These are phyloP conservation scores for Motacilla tschutschensis DNA, from an alignment of 2,113 vertebrate species.

Conservation along the genomic window DNA sequence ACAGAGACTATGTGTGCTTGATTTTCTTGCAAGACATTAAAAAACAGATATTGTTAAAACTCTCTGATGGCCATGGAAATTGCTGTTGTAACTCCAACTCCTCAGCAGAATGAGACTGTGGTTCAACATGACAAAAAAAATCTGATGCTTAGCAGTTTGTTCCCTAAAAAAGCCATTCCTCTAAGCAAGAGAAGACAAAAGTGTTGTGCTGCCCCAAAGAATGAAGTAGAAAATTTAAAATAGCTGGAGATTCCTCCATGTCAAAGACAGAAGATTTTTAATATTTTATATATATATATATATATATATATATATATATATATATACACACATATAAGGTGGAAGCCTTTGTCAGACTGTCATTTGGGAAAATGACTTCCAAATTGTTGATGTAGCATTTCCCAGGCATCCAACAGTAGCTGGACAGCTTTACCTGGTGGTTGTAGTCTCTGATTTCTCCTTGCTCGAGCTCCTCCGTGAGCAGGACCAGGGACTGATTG, in stretches of 20 bases:
- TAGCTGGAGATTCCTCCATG: background rate
- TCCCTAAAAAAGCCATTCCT: background rate
- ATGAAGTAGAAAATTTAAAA: background rate
- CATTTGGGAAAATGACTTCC: background rate
- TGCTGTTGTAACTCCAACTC: background rate
- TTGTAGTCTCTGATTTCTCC: conserved; percentile 69
- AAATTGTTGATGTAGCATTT: background rate
- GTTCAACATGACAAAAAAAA: background rate
- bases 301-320: background rate
- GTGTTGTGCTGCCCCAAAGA: background rate
- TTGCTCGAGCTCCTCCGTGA: conserved; percentile 83
- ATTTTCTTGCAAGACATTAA: background rate
- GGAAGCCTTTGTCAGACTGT: background rate
- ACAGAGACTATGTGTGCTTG: background rate
- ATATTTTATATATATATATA: background rate
- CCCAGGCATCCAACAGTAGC: background rate
- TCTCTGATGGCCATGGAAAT: background rate
- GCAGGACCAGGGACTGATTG: conserved; percentile 84
- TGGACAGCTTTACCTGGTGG: conserved; percentile 73
- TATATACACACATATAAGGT: background rate
- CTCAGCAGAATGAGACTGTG: background rate
- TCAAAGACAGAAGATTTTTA: background rate
- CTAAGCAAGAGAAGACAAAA: background rate
- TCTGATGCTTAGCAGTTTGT: background rate
- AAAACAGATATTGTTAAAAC: background rate